phyloP scores from a whole-genome alignment of 2,888 invertebrate genomes.

The Osmoderma eremita region DNA sequence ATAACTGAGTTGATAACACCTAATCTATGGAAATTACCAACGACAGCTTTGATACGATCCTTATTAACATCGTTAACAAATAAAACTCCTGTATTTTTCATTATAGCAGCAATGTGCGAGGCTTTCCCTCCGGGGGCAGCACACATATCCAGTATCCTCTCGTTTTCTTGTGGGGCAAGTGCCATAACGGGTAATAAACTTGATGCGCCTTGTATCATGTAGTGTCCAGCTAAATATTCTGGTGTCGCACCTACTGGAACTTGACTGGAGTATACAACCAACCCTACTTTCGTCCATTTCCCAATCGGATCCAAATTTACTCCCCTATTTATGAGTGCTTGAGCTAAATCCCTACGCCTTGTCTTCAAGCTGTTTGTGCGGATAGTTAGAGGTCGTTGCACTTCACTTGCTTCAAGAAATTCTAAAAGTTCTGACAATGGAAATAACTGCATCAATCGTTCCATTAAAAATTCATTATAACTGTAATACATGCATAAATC shows the following conservation, averaged over 20 bases:
- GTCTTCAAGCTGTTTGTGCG: constrained; percentile 95
- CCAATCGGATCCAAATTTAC: constrained; percentile 98
- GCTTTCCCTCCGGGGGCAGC: constrained; percentile 99
- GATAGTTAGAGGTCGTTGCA: constrained; percentile 93
- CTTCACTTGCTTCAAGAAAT: constrained; percentile 96
- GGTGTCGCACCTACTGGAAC: constrained; percentile 98
- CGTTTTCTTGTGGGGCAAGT: constrained; percentile 94
- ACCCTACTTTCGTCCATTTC: constrained; percentile 89
- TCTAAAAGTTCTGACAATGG: constrained; percentile 87
- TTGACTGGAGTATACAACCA: constrained; percentile 95
- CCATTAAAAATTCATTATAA: constrained; percentile 97
- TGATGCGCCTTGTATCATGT: constrained; percentile 95
- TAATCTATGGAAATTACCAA: constrained; percentile 96
- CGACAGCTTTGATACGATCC: constrained; percentile 89
- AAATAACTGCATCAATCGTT: constrained; percentile 89
- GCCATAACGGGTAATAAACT: constrained; percentile 98
- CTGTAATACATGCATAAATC: constrained; percentile 96
- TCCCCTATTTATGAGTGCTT: constrained; percentile 93
- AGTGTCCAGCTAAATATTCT: constrained; percentile 98
- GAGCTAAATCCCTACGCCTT: constrained; percentile 90
- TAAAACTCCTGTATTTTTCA: constrained; percentile 97
- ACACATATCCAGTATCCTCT: constrained; percentile 95
- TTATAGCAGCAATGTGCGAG: constrained; percentile 95
- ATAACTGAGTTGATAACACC: constrained; percentile 95
- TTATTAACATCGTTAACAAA: constrained; percentile 96